Evolutionary conservation across 2,888 invertebrate species (phyloP), one percentile per base, ranked within the genome.

Genomic region (Agrypnus murinus): DNA sequence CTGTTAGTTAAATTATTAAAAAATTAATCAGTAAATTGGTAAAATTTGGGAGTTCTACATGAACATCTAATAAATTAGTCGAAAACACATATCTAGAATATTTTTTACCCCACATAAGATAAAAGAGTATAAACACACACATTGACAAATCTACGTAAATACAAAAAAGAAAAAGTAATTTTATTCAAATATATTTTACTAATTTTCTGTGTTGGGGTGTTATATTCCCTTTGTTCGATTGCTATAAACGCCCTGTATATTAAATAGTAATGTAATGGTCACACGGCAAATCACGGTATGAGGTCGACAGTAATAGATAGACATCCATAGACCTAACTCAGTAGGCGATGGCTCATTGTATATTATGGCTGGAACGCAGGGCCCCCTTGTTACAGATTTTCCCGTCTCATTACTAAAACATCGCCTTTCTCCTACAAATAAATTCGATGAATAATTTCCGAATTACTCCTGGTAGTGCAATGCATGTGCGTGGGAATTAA

Each of bases 261-360:
- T 60, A 60, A 46, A 46, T 8, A 60, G 32, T 32, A 46, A 43
- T 32, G n/a, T 60, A 60, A 60, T 60, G 60, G 31, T 60, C 60
- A 46, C 43, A 60, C 60, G 43, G 60, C 45, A 50, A 55, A 40
- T 50, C 63, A 58, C 65, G 38, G 65, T 65, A 45, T 65, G 65
- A 65, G 17, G 36, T 34, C 65, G 81, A 81, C 81, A 81, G 81
- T 82, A 81, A 83, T 83, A 81, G 82, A 83, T 83, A 81, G 83
- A 80, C 78, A 78, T 81, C 81, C 81, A 81, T 81, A 83, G 80
- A 80, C 81, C 79, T 81, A 80, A 81, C 81, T 79, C 79, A 80
- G 80, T 79, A 80, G 81, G 81, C 80, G 82, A 78, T 81, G 81
- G 80, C 55, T 79, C 81, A 82, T 81, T 81, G 81, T 65, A 75